Evolutionary conservation across 2,888 invertebrate genomes (phyloP).

Genomic region (Phrixothrix hirtus): DNA sequence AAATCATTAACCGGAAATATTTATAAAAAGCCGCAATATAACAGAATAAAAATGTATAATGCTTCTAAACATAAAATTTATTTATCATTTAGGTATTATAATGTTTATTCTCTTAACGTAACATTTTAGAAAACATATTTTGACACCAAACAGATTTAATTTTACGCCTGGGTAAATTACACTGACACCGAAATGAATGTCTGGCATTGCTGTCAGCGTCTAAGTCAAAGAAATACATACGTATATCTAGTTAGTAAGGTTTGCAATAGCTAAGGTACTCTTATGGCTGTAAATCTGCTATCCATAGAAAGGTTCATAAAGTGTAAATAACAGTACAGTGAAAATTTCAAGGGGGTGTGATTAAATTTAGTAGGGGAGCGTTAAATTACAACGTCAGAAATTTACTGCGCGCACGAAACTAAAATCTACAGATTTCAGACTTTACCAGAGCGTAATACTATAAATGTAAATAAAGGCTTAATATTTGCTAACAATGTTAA

Average conservation of each 20-base stretch:
- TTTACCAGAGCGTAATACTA: background rate
- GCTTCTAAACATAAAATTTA: too few relatives aligned
- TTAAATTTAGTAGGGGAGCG: conserved; percentile 8
- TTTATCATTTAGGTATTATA: background rate
- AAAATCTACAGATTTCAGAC: conserved; percentile 2
- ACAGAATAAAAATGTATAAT: too few relatives aligned
- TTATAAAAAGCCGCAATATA: too few relatives aligned
- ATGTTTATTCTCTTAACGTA: background rate
- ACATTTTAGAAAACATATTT: background rate
- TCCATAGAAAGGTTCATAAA: conserved; percentile 8
- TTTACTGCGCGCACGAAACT: background rate
- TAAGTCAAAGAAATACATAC: conserved; percentile 1
- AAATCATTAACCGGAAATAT: too few relatives aligned
- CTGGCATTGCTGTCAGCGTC: conserved; percentile 10
- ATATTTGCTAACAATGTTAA: conserved; percentile 1
- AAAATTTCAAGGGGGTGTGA: conserved; percentile 5
- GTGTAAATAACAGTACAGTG: conserved; percentile 8
- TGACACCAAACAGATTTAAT: conserved; percentile 14
- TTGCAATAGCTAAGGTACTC: background rate
- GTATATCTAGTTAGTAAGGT: background rate
- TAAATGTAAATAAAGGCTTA: background rate
- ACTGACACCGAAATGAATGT: conserved; percentile 13
- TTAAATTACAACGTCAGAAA: conserved; percentile 4
- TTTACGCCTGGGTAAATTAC: conserved; percentile 9
- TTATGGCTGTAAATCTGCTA: conserved; percentile 12